Evolutionary conservation across 1,140 invertebrate species (phyloP), one percentile per base, ranked within the genome.

Genomic region (Diplogasteroides magnus): DNA sequence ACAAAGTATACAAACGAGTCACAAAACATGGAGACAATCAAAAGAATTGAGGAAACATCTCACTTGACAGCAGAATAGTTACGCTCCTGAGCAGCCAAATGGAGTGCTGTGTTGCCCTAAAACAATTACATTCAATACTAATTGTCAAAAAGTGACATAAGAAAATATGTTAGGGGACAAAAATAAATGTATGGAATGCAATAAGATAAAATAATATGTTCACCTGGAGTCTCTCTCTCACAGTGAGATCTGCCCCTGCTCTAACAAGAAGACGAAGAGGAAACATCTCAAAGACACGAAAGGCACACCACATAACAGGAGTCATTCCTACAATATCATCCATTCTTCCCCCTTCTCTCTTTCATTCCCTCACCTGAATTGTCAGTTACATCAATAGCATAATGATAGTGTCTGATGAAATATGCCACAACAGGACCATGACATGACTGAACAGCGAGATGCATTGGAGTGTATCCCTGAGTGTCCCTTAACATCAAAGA

Each of bases 381-480:
- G 57, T 72, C 70, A 48, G 67, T 72, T n/a, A 72, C 67, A 62
- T 72, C 61, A 3, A 61, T 48, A 19, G 59, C 59, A 37, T 72
- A 72, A 28, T 72, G 64, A n/a, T 67, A 72, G 25, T 72, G 66
- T 25, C 61, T 31, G 29, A 72, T 29, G n/a, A 72, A 60, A 23
- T 72, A 72, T 1, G 70, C 70, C n/a, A 72, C 66, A 6, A 72
- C 19, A 14, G 31, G 57, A 31, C 59, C 28, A 48, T 67, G 64
- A 32, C 62, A 31, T 3, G 64, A 64, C 25, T 67, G 70, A 2
- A 72, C 65, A 1, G 70, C 70, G 31, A 72, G 60, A 61, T 72
- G 70, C 2, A 72, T 63, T 6, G 70, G 70, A 15, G 64, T 58
- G 56, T 72, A 72, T 2, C 70, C 70, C 27, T 72, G 70, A 19